Conservation (phyloP, 53 echinoderm and acorn worm species). For the Mesocentrotus franciscanus region DNA sequence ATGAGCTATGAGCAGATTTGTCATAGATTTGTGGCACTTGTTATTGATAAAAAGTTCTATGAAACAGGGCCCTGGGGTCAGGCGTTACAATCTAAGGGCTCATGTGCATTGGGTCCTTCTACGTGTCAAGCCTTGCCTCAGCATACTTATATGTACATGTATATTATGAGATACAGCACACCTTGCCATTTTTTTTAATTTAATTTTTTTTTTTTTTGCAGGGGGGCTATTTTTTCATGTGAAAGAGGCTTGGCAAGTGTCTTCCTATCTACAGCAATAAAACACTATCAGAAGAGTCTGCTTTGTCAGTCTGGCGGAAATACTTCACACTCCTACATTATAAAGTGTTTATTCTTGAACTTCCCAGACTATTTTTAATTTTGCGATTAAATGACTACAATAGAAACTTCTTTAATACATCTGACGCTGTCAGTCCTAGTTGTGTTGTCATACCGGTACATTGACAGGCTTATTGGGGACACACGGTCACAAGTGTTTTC, state of each 20-base stretch:
- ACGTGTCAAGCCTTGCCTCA: no score
- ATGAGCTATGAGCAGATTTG: no score
- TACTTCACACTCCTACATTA: neutral
- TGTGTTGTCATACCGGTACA: no score
- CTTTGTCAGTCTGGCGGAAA: neutral
- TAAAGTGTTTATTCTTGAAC: neutral
- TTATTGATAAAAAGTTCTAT: no score
- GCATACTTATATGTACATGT: no score
- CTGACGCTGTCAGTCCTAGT: no score
- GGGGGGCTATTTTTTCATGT: neutral
- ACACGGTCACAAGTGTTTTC: neutral
- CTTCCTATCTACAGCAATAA: neutral
- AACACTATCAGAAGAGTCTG: neutral
- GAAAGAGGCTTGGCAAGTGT: neutral
- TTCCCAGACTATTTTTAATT: neutral
- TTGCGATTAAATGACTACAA: neutral
- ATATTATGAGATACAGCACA: no score
- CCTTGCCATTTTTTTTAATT: neutral
- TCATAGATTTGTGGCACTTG: no score
- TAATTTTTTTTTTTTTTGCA: neutral
- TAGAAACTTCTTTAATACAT: neutral
- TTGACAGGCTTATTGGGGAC: no score
- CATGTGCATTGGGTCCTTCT: no score
- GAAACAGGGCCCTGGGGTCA: no score
- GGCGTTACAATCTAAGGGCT: no score